Conservation (phyloP, 2,797 vertebrate species). For the Mormyrops attenuatus region DNA sequence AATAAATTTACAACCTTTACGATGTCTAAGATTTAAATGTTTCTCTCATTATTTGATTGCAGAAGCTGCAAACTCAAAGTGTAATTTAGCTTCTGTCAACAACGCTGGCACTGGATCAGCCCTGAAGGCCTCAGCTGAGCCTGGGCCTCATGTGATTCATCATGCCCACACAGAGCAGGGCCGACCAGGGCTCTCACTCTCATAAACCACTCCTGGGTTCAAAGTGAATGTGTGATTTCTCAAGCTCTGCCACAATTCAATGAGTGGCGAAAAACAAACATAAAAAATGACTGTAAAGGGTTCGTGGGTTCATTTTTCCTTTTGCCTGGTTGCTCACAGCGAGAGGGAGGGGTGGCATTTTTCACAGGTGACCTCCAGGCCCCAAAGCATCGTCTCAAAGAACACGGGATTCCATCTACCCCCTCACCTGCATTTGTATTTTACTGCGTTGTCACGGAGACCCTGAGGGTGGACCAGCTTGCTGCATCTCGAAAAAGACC, state of each 20-base stretch:
- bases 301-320: not conserved
- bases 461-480: not conserved
- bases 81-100: not conserved
- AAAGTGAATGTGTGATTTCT: not conserved
- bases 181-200: not conserved
- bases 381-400: not conserved
- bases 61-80: not conserved
- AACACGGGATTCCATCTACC: not conserved
- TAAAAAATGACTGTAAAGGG: not conserved
- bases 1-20: not conserved
- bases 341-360: not conserved
- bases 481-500: not conserved
- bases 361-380: not conserved
- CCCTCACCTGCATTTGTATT: not conserved
- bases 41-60: not conserved
- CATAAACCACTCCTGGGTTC: not conserved
- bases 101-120: not conserved
- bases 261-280: slow-evolving; percentile 1
- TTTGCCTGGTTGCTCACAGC: not conserved
- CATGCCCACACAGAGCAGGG: not conserved
- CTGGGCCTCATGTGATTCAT: slow-evolving; percentile 1
- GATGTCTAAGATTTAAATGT: not conserved
- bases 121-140: not conserved
- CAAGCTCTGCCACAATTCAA: not conserved
- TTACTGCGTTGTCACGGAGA: not conserved